Base-by-base conservation (phyloP, 2,888 invertebrate genomes). In the Cephalotes varians region DNA sequence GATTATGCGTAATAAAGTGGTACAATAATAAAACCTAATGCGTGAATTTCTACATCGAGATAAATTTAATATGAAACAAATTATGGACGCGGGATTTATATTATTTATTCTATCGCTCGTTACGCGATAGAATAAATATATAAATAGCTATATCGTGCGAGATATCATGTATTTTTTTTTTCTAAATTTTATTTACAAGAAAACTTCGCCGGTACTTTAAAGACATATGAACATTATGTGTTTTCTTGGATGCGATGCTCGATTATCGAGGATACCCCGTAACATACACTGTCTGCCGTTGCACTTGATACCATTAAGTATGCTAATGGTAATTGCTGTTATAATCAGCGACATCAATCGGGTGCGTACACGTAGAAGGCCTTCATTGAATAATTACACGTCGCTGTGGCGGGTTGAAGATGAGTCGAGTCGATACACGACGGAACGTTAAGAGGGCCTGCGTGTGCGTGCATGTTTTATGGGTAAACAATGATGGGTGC, bases 341-440 rank as follows among this genome's bases (percentile, higher is more conserved):
- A 91, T 92, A 92, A 93, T 93, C 92, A 91, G 89, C 86, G 91
- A 92, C 93, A 93, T 93, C 91, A 91, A 93, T 93, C 93, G 92
- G 87, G 83, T 87, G 88, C 90, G 87, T 89, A 88, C 86, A 87
- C 85, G 90, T 87, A 87, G 85, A 88, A 85, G 90, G 86, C 86
- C 91, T 90, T 89, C 91, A 91, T 93, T 92, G 93, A 93, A 93
- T 93, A 93, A 93, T 93, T 93, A 92, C 88, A 91, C 92, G 91
- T 90, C 88, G 89, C 88, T 87, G 90, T 3, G 86, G 89, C 87
- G 87, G 89, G 87, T 86, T 87, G 88, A 89, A 93, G 93, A 93
- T 93, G 90, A 88, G 86, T 83, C 87, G 82, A 82, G 73, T 88
- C 89, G 93, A 92, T 93, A 92, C 83, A 88, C 83, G 87, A 90